Evolutionary conservation across 2,888 invertebrate genomes (phyloP), one percentile per base, ranked within the genome.

Genomic region (Leptopilina drosophilae): DNA sequence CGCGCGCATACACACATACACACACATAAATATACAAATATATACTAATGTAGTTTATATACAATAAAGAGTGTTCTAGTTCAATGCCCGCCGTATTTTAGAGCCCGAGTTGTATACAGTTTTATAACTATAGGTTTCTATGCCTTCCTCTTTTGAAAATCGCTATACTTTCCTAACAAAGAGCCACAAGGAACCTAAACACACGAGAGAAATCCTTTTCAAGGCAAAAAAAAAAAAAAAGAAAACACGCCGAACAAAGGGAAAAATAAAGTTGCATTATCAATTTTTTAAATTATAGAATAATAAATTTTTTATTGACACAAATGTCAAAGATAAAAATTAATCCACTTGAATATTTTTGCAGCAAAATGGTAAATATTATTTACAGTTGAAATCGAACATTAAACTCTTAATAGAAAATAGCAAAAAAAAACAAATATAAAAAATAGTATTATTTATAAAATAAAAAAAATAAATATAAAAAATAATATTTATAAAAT

Each of bases 21-120:
- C 20, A 69, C 12, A 49, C 62, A 49, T 20, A 67, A n/a, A n/a
- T 42, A 49, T 11, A 46, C 49, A 33, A 33, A 33, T 33, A 33
- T 33, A 33, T 33, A 33, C 33, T 33, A 33, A 33, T 33, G 33
- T 33, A 33, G 3, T 4, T 3, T 69, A 26, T 26, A 49, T 14
- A 69, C 67, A 69, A 69, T 69, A 49, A 46, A 20, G 49, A 69
- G 67, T 49, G 67, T 69, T 69, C 67, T 53, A 49, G 49, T 69
- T 49, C 67, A 69, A 69, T 49, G 49, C 14, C 49, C 49, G 26
- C 20, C 67, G 49, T 33, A 42, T 14, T 49, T 69, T 46, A 67
- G 67, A 49, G 53, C 26, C 8, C 14, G 73, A 33, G 33, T 53
- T 40, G 33, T n/a, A 56, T 33, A 33, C 33, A 33, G 33, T 56